A percentile compares a stretch with the other conserved stretches of the same genome.
phyloP scores from a whole-genome alignment of 2,888 invertebrate genomes.

The Acrocyrtus sp. region DNA sequence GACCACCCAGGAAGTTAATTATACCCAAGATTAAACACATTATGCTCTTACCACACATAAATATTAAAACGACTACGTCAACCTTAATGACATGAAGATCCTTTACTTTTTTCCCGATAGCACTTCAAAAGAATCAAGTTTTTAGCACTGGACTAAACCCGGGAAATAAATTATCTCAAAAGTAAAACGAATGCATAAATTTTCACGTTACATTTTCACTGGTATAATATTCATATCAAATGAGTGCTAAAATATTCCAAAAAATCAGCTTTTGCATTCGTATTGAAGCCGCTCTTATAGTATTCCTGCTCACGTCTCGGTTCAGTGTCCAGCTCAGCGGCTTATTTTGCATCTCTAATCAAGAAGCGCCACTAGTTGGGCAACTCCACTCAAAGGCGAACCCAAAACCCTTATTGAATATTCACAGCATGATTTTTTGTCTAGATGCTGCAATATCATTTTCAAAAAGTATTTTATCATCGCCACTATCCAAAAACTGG shows the following conservation, averaged over 20 bases:
- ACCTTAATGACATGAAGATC: conserved; percentile 1
- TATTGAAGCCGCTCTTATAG: too few relatives aligned
- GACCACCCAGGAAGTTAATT: conserved; percentile 11
- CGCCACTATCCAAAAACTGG: too few relatives aligned
- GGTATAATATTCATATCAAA: too few relatives aligned
- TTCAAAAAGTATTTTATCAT: too few relatives aligned
- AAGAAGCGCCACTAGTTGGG: too few relatives aligned
- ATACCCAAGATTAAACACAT: not conserved
- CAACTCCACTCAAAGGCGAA: too few relatives aligned
- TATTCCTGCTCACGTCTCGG: not conserved
- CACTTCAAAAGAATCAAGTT: not conserved
- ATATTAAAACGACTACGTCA: too few relatives aligned
- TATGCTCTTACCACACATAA: not conserved
- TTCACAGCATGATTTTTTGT: conserved; percentile 11
- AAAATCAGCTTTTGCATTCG: too few relatives aligned
- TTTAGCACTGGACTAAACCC: not conserved
- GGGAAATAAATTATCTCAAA: not conserved
- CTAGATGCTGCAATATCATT: too few relatives aligned
- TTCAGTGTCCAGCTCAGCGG: not conserved
- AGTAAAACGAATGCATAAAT: not conserved
- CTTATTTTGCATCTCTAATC: too few relatives aligned
- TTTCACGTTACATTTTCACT: not conserved
- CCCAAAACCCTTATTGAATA: not conserved
- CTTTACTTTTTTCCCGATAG: not conserved
- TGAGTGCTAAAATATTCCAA: not conserved